Evolutionary conservation across 1,140 invertebrate genomes (phyloP).

Genomic region (Drosophila funebris): DNA sequence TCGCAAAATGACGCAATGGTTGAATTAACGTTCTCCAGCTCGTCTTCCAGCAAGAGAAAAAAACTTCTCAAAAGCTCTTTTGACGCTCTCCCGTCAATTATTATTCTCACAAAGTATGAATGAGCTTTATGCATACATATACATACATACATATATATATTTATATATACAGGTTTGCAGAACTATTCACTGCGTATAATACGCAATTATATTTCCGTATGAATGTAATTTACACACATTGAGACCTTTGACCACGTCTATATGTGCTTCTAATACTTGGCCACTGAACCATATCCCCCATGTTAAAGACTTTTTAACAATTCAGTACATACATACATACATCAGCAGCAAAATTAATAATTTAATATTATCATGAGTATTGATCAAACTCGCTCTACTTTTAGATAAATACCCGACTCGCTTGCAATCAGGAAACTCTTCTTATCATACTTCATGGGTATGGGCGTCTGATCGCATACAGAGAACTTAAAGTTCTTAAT

Average conservation of each 20-base stretch:
- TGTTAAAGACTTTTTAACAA: too few species aligned
- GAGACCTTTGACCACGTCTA: too few species aligned
- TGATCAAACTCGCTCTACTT: conserved; percentile 53
- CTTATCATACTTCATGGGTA: conserved; percentile 54
- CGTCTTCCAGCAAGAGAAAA: background rate
- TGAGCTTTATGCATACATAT: background rate
- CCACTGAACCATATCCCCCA: background rate
- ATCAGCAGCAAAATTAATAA: background rate
- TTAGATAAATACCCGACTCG: conserved; percentile 58
- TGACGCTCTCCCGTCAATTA: background rate
- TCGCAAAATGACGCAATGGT: background rate
- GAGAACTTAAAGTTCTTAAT: conserved; percentile 77
- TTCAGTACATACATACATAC: too few species aligned
- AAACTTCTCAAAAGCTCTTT: conserved; percentile 3
- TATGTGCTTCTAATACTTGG: background rate
- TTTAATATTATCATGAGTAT: background rate
- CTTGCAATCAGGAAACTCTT: conserved; percentile 52
- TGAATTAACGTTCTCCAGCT: background rate
- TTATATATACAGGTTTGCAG: background rate
- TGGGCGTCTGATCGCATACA: conserved; percentile 69
- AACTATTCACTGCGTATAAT: background rate
- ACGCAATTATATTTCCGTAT: background rate
- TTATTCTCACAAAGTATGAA: background rate
- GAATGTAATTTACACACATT: background rate
- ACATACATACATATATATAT: too few species aligned